Conservation (phyloP, 2,888 invertebrate species). For the Dichetophora obliterata region DNA sequence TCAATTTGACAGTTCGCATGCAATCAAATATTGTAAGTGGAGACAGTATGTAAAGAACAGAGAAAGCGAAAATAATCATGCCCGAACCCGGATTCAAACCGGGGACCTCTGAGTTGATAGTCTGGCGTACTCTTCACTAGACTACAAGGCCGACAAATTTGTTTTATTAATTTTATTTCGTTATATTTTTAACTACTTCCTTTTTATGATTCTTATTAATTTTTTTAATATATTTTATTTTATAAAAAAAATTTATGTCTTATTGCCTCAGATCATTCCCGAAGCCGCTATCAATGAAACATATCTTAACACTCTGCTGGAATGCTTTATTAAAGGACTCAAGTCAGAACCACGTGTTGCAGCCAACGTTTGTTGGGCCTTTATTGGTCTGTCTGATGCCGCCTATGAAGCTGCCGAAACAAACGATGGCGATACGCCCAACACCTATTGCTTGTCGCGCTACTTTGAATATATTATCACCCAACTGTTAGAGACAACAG, state of each 20-base stretch:
- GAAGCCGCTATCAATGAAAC: slow-evolving; percentile 92
- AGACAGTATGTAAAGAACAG: no score
- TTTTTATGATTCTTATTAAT: not conserved
- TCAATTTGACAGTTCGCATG: no score
- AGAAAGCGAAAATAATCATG: no score
- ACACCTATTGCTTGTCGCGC: slow-evolving; percentile 92
- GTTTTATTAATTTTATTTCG: no score
- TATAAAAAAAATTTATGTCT: not conserved
- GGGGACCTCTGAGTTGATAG: no score
- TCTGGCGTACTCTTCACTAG: no score
- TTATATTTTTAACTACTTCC: no score
- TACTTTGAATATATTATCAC: slow-evolving; percentile 96
- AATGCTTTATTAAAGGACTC: slow-evolving; percentile 86
- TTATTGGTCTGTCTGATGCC: slow-evolving; percentile 96
- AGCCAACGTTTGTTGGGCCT: slow-evolving; percentile 99
- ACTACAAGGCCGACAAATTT: no score
- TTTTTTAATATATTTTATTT: not conserved
- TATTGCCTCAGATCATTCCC: slow-evolving; percentile 77
- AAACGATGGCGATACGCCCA: slow-evolving; percentile 76
- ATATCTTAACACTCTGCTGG: slow-evolving; percentile 84
- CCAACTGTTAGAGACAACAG: slow-evolving; percentile 92
- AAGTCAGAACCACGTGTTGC: slow-evolving; percentile 96
- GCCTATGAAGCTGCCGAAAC: slow-evolving; percentile 90
- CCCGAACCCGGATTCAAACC: no score
- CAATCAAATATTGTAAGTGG: no score